Conservation (phyloP, 2,888 invertebrate genomes). For the Synanthedon andrenaeformis region DNA sequence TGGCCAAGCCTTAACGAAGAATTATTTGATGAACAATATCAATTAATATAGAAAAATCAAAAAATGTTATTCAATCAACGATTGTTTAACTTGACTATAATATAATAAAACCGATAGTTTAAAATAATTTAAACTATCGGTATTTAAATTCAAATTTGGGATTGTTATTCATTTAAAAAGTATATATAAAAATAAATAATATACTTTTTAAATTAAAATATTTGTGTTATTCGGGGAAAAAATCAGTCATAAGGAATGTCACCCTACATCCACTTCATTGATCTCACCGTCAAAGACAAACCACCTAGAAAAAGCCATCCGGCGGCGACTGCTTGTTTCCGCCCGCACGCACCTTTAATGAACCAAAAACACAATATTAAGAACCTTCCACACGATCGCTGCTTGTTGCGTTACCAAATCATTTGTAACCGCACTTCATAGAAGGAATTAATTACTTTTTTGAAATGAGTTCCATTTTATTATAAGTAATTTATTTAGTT, state of each 20-base stretch:
- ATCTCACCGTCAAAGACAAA: slow-evolving; percentile 56
- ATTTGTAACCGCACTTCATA: background rate
- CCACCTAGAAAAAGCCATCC: slow-evolving; percentile 51
- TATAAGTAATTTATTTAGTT: too few species aligned
- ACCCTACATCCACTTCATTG: slow-evolving; percentile 37
- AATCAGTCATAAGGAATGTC: slow-evolving; percentile 10
- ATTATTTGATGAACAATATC: background rate
- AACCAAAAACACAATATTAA: slow-evolving; percentile 41
- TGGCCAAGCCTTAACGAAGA: slow-evolving; percentile 11
- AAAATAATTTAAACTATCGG: background rate
- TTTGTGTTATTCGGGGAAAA: background rate
- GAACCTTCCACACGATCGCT: slow-evolving; percentile 4
- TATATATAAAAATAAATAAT: too few species aligned
- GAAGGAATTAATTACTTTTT: background rate
- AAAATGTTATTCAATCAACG: too few species aligned
- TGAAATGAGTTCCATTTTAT: too few species aligned
- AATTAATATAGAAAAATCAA: background rate
- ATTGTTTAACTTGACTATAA: too few species aligned
- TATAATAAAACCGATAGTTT: background rate
- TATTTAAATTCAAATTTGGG: too few species aligned
- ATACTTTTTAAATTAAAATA: too few species aligned
- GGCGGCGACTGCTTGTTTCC: slow-evolving; percentile 61
- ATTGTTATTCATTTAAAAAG: too few species aligned
- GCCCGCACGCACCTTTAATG: slow-evolving; percentile 62
- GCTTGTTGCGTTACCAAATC: slow-evolving; percentile 1